These are phyloP conservation scores for Fragum sueziense DNA, from an alignment of 2,888 invertebrate genomes.

Conservation along the genomic window DNA sequence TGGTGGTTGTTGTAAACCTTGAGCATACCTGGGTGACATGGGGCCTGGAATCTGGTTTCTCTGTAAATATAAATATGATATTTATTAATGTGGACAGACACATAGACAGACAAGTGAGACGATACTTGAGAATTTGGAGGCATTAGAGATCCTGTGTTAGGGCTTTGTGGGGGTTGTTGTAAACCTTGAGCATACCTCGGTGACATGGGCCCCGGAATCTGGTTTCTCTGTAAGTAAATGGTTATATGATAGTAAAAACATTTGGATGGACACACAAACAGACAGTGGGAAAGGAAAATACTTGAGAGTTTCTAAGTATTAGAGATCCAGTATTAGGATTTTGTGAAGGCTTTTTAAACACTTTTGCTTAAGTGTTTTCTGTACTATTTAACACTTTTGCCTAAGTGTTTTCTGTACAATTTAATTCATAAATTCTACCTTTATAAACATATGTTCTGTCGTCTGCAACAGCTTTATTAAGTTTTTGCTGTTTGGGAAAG, in stretches of 20 bases:
- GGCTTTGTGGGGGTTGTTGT: constrained; percentile 57
- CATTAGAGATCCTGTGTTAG: constrained; percentile 60
- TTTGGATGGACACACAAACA: constrained; percentile 64
- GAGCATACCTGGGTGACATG: constrained; percentile 72
- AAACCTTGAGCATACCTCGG: constrained; percentile 59
- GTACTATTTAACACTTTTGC: too few species aligned
- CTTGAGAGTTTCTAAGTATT: constrained; percentile 68
- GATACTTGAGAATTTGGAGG: constrained; percentile 65
- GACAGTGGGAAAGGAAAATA: too few species aligned
- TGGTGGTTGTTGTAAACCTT: constrained; percentile 55
- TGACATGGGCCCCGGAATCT: constrained; percentile 79
- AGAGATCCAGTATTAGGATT: constrained; percentile 58
- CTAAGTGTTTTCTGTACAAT: too few species aligned
- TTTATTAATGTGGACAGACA: too few species aligned
- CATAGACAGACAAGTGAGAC: constrained; percentile 64
- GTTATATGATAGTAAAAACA: too few species aligned
- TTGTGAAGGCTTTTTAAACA: constrained; percentile 54
- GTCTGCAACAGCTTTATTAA: too few species aligned
- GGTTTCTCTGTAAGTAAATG: constrained; percentile 74
- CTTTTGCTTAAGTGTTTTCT: constrained; percentile 46
- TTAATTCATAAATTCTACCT: too few species aligned
- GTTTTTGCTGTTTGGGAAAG: too few species aligned
- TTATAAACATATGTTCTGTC: too few species aligned
- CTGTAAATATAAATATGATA: too few species aligned
- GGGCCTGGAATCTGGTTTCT: constrained; percentile 79